Evolutionary conservation across 2,797 vertebrate genomes (phyloP), one percentile per base, ranked within the genome.

Genomic region (Taeniopygia guttata): DNA sequence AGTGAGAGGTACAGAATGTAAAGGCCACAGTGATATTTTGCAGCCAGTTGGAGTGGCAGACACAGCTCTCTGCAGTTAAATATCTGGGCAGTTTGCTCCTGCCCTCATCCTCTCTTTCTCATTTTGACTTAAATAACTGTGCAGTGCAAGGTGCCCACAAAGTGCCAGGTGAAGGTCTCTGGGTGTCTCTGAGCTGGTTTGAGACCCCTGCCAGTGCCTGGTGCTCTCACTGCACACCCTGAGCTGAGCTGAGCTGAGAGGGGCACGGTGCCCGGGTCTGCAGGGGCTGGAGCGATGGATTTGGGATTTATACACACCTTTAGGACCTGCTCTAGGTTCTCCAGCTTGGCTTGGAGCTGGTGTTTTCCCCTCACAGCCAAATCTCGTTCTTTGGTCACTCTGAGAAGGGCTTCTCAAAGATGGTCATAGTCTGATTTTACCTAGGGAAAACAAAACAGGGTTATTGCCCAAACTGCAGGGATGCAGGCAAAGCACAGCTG

Each of bases 321-420:
- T 97, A 99, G 98, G 98, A 99, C 99, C 98, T 99, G 99, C 98
- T 99, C 99, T 98, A 99, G 97, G 98, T 99, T 99, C 99, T 99
- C 99, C 99, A 99, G 99, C 98, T 99, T 99, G 99, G 98, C 99
- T 99, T 97, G 98, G 98, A 99, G 98, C 98, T 98, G 98, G 96
- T 97, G 98, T 96, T 97, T 99, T 97, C 98, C 98, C 98, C 97
- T 98, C 97, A 98, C 95, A 94, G 99, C 98, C 98, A 98, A 98
- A 98, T 99, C 98, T 97, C 98, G 98, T 96, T 98, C 98, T 95
- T 98, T 95, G 97, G 98, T 99, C 98, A 99, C 98, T 97, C 97
- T 91, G 88, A 97, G 95, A 86, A 99, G 98, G 94, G 95, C 93
- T 97, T 98, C 98, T 97, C 97, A 97, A 94, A 98, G 98, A 80